These are phyloP conservation scores for Caenorhabditis imperialis DNA, from an alignment of 2,888 invertebrate species.

Conservation along the genomic window DNA sequence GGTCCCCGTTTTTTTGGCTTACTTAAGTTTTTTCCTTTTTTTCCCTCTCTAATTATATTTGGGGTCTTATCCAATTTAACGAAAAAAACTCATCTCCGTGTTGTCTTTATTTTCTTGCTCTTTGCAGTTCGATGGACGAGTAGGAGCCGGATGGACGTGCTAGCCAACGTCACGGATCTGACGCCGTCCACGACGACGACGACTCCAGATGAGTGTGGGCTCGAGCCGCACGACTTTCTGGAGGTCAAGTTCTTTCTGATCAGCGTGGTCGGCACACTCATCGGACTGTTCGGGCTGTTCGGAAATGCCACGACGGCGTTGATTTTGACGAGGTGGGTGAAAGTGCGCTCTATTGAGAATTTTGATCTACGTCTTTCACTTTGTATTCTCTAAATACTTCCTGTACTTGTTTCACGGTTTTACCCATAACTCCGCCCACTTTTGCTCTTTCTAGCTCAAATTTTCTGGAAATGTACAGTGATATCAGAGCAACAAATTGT, in stretches of 20 bases:
- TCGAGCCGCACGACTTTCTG: constrained; percentile 69
- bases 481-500: too few relatives aligned
- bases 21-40: neutral
- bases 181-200: constrained; percentile 26
- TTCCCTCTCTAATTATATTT: constrained; percentile 20
- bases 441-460: too few relatives aligned
- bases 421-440: too few relatives aligned
- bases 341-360: too few relatives aligned
- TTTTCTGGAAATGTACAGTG: too few relatives aligned
- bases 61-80: neutral
- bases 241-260: constrained; percentile 73
- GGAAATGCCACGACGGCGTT: constrained; percentile 93
- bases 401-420: too few relatives aligned
- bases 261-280: constrained; percentile 82
- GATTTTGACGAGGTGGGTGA: constrained; percentile 83
- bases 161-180: constrained; percentile 30
- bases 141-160: constrained; percentile 40
- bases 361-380: too few relatives aligned
- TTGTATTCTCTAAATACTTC: too few relatives aligned
- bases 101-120: neutral
- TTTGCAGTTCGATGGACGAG: constrained; percentile 29
- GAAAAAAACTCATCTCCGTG: neutral
- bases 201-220: constrained; percentile 57
- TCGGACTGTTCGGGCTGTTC: constrained; percentile 88
- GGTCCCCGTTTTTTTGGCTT: neutral